Evolutionary conservation across 1,140 invertebrate genomes (phyloP).

Genomic region (Hyles vespertilio): DNA sequence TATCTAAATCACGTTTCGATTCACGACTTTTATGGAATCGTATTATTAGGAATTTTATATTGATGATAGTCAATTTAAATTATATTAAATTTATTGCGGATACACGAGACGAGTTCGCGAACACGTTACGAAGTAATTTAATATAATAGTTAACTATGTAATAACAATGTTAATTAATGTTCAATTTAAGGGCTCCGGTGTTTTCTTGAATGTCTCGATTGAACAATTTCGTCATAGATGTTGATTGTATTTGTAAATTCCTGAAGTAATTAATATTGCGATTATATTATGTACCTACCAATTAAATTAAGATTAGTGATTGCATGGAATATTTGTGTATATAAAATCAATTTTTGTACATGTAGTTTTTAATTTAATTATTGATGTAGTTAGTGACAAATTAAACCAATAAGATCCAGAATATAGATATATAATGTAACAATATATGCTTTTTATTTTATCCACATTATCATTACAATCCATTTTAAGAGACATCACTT

Average conservation of each 20-base stretch:
- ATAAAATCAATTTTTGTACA: conserved; percentile 46
- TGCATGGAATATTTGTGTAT: conserved; percentile 41
- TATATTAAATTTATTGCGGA: conserved; percentile 13
- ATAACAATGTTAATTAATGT: conserved; percentile 22
- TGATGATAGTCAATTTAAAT: conserved; percentile 29
- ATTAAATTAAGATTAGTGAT: conserved; percentile 36
- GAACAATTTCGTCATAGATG: conserved; percentile 28
- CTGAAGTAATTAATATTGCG: conserved; percentile 24
- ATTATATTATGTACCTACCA: conserved; percentile 39
- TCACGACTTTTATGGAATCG: background rate
- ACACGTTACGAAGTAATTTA: conserved; percentile 26
- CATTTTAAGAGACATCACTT: too few relatives aligned
- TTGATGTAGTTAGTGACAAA: conserved; percentile 35
- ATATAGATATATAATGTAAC: conserved; percentile 24
- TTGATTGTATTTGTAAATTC: conserved; percentile 34
- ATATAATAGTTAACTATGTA: conserved; percentile 25
- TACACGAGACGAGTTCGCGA: conserved; percentile 17
- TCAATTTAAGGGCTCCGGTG: conserved; percentile 25
- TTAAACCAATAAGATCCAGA: conserved; percentile 35
- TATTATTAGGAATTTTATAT: conserved; percentile 5
- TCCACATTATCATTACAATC: conserved; percentile 11
- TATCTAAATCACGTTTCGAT: conserved; percentile 7
- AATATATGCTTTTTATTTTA: conserved; percentile 13
- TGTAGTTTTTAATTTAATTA: conserved; percentile 39
- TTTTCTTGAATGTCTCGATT: conserved; percentile 28